Base-by-base conservation (phyloP, 2,888 invertebrate genomes). In the Metacarcinus magister region DNA sequence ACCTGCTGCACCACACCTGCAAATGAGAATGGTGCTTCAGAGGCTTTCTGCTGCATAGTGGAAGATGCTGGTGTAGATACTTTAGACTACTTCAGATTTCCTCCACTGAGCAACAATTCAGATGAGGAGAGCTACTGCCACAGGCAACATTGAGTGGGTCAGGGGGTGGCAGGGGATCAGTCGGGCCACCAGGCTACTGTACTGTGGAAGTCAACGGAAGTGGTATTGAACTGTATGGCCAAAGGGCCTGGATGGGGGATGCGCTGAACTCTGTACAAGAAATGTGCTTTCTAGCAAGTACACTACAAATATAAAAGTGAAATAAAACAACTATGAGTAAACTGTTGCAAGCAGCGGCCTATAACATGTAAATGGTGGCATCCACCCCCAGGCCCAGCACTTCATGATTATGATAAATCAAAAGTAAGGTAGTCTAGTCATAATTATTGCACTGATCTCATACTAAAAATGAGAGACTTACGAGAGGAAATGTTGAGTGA, bases 391-490 rank as follows among this genome's bases (percentile, higher is more conserved):
- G 96, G 96, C 96, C 95, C 95, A 87, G 93, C 95, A 96, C 54
- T 96, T 94, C 95, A 95, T 95, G 94, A 94, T 94, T 96, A 96
- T 94, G 94, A 93, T 95, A 96, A 96, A 96, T 96, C 92, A 96
- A 95, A 95, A 92, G 94, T 94, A 96, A 92, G 94, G 93, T 96
- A 96, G 94, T 96, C 96, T 96, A 96, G 96, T 94, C 94, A 67
- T 96, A 96, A 96, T 96, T 96, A 96, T 96, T 96, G 96, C 96
- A 96, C 96, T 96, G 96, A 95, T 96, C 95, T 95, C 96, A 92
- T 96, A 96, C 96, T 96, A 96, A 96, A 96, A 96, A 94, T 96
- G 94, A 95, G 95, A 95, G 96, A 96, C 92, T 94, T 95, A 92
- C 95, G 96, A 96, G 96, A 96, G 96, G 94, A 96, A 96, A 96